Evolutionary conservation across 2,797 vertebrate species (phyloP).

Genomic region (Hippoglossus hippoglossus): DNA sequence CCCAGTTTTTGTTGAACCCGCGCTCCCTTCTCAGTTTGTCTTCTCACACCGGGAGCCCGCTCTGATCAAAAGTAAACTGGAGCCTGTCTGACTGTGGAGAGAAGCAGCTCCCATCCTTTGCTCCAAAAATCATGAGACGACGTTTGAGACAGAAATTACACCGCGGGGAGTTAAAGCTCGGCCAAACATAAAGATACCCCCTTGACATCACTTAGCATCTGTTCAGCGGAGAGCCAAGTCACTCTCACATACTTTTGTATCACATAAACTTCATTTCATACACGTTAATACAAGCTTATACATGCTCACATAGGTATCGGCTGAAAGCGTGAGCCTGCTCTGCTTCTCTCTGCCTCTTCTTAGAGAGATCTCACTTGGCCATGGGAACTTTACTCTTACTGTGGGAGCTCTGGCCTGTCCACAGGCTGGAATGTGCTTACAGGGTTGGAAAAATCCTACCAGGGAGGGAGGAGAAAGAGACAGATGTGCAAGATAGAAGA

Average conservation of each 20-base stretch:
- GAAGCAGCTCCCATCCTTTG: conserved; percentile 25
- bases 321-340: neutral
- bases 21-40: conserved; percentile 52
- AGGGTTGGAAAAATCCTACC: conserved; percentile 73
- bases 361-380: conserved; percentile 47
- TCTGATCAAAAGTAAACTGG: conserved; percentile 45
- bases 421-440: conserved; percentile 83
- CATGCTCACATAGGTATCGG: neutral
- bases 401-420: conserved; percentile 69
- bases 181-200: conserved; percentile 10
- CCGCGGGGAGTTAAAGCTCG: conserved; percentile 7
- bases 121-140: neutral
- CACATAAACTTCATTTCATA: neutral
- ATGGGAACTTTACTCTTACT: conserved; percentile 73
- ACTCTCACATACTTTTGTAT: neutral
- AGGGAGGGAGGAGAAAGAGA: conserved; percentile 55
- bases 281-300: neutral
- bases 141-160: conserved; percentile 1
- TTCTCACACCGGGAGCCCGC: conserved; percentile 45
- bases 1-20: conserved; percentile 36
- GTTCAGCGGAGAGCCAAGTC: neutral
- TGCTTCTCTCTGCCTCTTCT: conserved; percentile 18
- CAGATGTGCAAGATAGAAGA: conserved; percentile 52
- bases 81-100: conserved; percentile 20
- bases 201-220: neutral